Evolutionary conservation across 2,113 vertebrate species (phyloP).

Genomic region (Halcyon malimbica): DNA sequence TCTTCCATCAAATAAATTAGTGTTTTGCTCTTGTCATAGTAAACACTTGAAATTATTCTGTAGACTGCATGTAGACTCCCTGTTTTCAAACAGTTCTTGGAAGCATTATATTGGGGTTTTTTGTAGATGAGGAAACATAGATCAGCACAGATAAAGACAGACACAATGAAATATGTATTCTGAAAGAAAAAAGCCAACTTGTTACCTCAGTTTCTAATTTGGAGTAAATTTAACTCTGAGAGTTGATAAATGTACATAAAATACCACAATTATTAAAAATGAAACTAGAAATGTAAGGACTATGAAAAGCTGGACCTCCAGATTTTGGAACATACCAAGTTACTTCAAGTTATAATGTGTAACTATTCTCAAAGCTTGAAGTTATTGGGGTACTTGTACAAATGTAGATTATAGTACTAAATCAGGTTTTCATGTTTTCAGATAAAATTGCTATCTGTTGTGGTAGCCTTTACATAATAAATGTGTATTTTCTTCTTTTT

Average conservation of each 20-base stretch:
- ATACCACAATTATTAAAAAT: background rate
- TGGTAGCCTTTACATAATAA: background rate
- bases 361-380: background rate
- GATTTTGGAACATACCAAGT: background rate
- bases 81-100: background rate
- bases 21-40: background rate
- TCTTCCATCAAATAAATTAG: background rate
- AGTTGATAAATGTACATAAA: background rate
- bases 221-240: background rate
- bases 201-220: background rate
- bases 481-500: background rate
- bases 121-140: background rate
- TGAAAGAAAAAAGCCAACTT: background rate
- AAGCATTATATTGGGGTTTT: fast-evolving
- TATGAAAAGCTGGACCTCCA: background rate
- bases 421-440: background rate
- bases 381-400: background rate
- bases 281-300: background rate
- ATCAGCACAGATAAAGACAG: background rate
- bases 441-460: background rate
- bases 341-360: background rate
- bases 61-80: background rate
- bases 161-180: background rate
- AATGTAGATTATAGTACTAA: background rate
- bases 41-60: background rate